A percentile compares a stretch with the other conserved stretches of the same genome.
These are phyloP conservation scores for Dromiciops gliroides DNA, from an alignment of 2,113 vertebrate species.

Conservation along the genomic window DNA sequence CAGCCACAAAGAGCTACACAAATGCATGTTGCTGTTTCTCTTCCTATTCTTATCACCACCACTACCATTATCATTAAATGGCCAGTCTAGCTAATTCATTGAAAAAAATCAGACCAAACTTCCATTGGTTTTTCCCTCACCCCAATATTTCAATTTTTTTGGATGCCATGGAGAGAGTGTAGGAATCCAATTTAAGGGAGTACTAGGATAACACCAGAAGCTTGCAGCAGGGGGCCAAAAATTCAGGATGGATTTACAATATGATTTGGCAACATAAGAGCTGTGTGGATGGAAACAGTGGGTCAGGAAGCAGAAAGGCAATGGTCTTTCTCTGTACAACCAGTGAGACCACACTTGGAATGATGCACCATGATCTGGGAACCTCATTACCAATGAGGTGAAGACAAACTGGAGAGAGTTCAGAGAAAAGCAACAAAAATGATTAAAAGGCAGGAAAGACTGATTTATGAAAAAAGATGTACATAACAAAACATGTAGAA, in stretches of 20 bases:
- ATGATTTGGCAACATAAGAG: constrained; percentile 46
- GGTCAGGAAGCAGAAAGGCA: constrained; percentile 54
- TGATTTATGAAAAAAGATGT: constrained; percentile 73
- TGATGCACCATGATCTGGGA: constrained; percentile 60
- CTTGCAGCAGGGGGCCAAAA: constrained; percentile 14
- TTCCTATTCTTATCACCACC: not conserved
- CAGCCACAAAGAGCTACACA: not conserved
- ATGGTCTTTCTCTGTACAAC: constrained; percentile 36
- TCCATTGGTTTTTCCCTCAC: not conserved
- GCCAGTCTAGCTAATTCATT: not conserved
- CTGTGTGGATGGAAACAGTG: constrained; percentile 60
- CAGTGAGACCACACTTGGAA: constrained; percentile 51
- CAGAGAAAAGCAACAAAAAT: constrained; percentile 71
- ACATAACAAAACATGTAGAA: constrained; percentile 70
- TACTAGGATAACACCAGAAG: not conserved
- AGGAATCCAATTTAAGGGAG: constrained; percentile 22
- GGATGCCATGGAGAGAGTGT: not conserved
- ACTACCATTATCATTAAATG: not conserved
- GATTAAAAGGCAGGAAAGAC: constrained; percentile 66
- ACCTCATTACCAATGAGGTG: constrained; percentile 70
- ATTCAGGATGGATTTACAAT: constrained; percentile 51
- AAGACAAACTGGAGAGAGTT: constrained; percentile 68
- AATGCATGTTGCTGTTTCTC: not conserved
- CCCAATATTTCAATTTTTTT: constrained; percentile 1
- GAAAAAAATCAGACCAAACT: not conserved